These are phyloP conservation scores for Spodoptera exigua DNA, from an alignment of 2,888 invertebrate genomes.

Conservation along the genomic window DNA sequence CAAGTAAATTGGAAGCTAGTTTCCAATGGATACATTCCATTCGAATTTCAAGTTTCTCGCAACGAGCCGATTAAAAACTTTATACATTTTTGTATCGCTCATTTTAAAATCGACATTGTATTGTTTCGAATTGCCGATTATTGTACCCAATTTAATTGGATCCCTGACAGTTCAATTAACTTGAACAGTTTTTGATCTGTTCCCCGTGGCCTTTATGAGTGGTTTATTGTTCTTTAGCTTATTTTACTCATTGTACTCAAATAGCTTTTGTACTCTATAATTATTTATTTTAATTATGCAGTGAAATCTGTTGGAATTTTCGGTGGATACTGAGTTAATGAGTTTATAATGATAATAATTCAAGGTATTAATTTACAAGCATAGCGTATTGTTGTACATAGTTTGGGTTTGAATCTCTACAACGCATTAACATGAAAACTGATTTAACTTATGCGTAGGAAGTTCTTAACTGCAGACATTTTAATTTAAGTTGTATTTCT, in stretches of 20 bases:
- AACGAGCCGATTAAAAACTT: conserved; percentile 33
- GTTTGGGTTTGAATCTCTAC: too few relatives aligned
- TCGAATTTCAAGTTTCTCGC: conserved; percentile 34
- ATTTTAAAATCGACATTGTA: conserved; percentile 55
- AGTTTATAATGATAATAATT: too few relatives aligned
- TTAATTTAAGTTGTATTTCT: conserved; percentile 33
- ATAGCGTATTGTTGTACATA: too few relatives aligned
- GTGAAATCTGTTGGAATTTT: conserved; percentile 7
- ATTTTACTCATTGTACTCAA: conserved; percentile 42
- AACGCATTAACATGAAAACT: conserved; percentile 14
- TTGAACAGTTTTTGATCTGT: conserved; percentile 51
- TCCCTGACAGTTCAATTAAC: conserved; percentile 58
- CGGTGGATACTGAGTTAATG: too few relatives aligned
- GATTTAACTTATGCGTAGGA: conserved; percentile 36
- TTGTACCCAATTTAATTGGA: conserved; percentile 56
- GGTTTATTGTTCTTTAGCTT: conserved; percentile 53
- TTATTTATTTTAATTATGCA: conserved; percentile 24
- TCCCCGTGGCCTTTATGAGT: conserved; percentile 43
- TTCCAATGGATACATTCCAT: conserved; percentile 24
- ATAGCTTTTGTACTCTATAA: conserved; percentile 39
- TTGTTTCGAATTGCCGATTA: conserved; percentile 56
- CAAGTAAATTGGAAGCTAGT: conserved; percentile 22
- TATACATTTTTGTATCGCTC: conserved; percentile 38
- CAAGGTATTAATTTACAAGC: too few relatives aligned
- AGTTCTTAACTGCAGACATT: conserved; percentile 31